These are phyloP conservation scores for Lithophane leautieri DNA, from an alignment of 2,888 invertebrate genomes.

Conservation along the genomic window DNA sequence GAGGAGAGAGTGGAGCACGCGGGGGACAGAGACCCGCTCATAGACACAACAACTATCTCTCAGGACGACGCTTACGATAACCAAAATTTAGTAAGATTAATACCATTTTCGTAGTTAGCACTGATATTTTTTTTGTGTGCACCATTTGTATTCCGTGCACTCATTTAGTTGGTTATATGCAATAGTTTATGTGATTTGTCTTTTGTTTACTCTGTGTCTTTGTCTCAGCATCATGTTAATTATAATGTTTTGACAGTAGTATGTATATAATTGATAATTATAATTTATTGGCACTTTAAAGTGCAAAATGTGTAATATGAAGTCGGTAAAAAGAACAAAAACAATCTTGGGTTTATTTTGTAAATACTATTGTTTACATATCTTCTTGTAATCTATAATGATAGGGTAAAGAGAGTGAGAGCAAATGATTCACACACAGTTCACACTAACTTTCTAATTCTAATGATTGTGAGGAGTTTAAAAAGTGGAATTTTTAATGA, in stretches of 20 bases:
- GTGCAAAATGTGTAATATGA: slow-evolving; percentile 20
- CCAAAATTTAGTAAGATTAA: slow-evolving; percentile 83
- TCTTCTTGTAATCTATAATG: slow-evolving; percentile 14
- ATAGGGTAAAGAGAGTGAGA: not conserved
- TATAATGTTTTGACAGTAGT: slow-evolving; percentile 37
- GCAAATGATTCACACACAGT: not conserved
- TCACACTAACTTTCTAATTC: too few species aligned
- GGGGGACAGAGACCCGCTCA: slow-evolving; percentile 83
- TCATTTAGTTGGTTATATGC: slow-evolving; percentile 48
- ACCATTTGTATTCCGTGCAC: slow-evolving; percentile 59
- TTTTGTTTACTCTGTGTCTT: slow-evolving; percentile 39
- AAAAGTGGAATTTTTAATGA: too few species aligned
- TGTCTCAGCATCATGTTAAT: slow-evolving; percentile 51
- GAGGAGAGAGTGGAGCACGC: slow-evolving; percentile 69
- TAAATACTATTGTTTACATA: slow-evolving; percentile 23
- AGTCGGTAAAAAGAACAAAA: slow-evolving; percentile 26
- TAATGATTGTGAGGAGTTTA: too few species aligned
- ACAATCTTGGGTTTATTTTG: slow-evolving; percentile 7
- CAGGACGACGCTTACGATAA: slow-evolving; percentile 84
- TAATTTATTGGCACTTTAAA: slow-evolving; percentile 38
- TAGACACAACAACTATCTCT: slow-evolving; percentile 80
- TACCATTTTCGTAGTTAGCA: slow-evolving; percentile 75
- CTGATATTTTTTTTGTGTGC: slow-evolving; percentile 60
- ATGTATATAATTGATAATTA: slow-evolving; percentile 29
- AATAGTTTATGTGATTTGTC: slow-evolving; percentile 48